Conservation (phyloP, 53 echinoderm and acorn worm genomes). For the Zoroaster sp. region DNA sequence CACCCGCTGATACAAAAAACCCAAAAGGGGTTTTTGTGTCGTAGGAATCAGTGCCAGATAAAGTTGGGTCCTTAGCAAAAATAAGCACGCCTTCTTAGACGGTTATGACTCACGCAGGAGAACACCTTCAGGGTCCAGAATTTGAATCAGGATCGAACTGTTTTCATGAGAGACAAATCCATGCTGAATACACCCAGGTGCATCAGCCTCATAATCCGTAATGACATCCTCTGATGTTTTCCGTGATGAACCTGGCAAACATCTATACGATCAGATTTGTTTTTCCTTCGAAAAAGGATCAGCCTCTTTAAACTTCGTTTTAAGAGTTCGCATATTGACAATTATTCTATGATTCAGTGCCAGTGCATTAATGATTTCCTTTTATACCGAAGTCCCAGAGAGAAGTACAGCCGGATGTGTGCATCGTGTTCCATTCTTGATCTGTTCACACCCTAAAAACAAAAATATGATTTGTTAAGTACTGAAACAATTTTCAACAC, state of each 20-base stretch:
- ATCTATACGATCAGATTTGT: conserved; percentile 39
- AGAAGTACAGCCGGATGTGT: conserved; percentile 62
- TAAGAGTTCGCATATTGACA: conserved; percentile 47
- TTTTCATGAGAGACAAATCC: conserved; percentile 63
- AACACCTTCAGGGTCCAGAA: conserved; percentile 62
- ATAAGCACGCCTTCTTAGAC: conserved; percentile 61
- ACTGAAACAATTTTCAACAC: background rate
- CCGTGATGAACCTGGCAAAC: conserved; percentile 39
- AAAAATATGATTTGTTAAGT: background rate
- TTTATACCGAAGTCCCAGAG: conserved; percentile 49
- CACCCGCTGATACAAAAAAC: conserved; percentile 64
- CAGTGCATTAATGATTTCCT: conserved; percentile 43
- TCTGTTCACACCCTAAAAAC: background rate
- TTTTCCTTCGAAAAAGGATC: conserved; percentile 40
- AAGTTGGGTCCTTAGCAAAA: conserved; percentile 46
- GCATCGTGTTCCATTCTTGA: conserved; percentile 22
- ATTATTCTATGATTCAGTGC: conserved; percentile 36
- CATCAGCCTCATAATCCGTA: conserved; percentile 70
- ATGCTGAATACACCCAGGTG: conserved; percentile 35
- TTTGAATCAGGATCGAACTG: conserved; percentile 51
- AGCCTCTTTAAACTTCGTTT: conserved; percentile 33
- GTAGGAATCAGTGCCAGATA: conserved; percentile 59
- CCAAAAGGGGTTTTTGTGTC: conserved; percentile 53
- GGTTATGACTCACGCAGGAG: conserved; percentile 28
- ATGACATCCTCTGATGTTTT: conserved; percentile 45